These are phyloP conservation scores for Hypomecis atomaria DNA, from an alignment of 2,888 invertebrate species.

Conservation along the genomic window DNA sequence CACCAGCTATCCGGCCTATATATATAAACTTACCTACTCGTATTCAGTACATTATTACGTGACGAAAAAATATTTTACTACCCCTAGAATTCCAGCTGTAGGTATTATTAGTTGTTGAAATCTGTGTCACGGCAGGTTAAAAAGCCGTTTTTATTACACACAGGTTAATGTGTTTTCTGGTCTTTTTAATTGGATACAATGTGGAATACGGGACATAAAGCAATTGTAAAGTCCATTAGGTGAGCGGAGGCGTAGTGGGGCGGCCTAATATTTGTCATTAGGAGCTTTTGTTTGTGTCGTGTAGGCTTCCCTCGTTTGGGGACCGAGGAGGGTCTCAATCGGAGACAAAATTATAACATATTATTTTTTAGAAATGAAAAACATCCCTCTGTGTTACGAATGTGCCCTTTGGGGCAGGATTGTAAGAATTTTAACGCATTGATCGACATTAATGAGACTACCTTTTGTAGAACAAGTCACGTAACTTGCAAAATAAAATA, in stretches of 20 bases:
- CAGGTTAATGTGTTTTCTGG: constrained; percentile 57
- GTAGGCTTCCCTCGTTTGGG: constrained; percentile 58
- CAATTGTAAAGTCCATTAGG: constrained; percentile 79
- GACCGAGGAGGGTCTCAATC: constrained; percentile 56
- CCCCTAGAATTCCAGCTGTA: neutral
- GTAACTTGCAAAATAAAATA: neutral
- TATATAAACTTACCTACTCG: too few species aligned
- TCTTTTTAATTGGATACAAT: constrained; percentile 64
- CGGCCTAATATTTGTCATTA: constrained; percentile 79
- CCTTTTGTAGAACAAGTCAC: neutral
- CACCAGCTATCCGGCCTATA: too few species aligned
- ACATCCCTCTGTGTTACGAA: constrained; percentile 65
- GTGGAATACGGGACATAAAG: constrained; percentile 59
- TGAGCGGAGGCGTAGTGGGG: constrained; percentile 60
- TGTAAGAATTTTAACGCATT: constrained; percentile 22
- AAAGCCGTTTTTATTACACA: constrained; percentile 43
- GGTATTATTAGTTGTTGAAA: constrained; percentile 18
- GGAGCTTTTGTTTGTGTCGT: constrained; percentile 69
- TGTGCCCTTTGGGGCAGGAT: constrained; percentile 65
- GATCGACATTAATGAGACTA: constrained; percentile 1
- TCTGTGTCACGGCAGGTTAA: constrained; percentile 11
- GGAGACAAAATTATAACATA: constrained; percentile 72
- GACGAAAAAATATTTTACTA: neutral
- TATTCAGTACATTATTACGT: neutral
- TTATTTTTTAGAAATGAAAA: constrained; percentile 57